These are phyloP conservation scores for Drosophila macrothrix DNA, from an alignment of 2,888 invertebrate species.

Conservation along the genomic window DNA sequence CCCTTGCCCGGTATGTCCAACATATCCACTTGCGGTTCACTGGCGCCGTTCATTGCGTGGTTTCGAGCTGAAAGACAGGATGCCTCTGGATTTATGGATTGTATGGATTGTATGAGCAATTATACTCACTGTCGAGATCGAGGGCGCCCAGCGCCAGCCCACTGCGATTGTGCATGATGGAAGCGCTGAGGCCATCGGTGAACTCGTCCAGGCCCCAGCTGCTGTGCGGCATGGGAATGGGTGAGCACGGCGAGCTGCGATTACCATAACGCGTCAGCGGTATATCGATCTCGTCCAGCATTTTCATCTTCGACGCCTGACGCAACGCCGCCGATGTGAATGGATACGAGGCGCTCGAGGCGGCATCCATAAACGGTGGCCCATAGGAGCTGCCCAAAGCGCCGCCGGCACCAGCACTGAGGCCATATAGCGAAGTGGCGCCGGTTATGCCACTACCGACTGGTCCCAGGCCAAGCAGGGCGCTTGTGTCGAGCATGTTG, in stretches of 20 bases:
- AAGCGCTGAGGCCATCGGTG: conserved; percentile 87
- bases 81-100: background rate
- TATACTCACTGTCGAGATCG: conserved; percentile 84
- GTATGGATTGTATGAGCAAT: too few relatives aligned
- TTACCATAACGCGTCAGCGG: conserved; percentile 88
- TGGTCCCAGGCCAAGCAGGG: conserved; percentile 71
- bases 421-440: conserved; percentile 79
- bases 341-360: conserved; percentile 85
- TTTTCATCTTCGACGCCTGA: conserved; percentile 89
- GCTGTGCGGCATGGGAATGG: conserved; percentile 88
- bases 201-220: conserved; percentile 88
- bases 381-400: conserved; percentile 82
- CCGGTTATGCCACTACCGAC: conserved; percentile 75
- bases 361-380: conserved; percentile 82
- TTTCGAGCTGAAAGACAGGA: conserved; percentile 78
- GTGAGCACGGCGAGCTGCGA: conserved; percentile 88
- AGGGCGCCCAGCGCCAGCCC: conserved; percentile 86
- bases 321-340: conserved; percentile 89
- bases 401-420: conserved; percentile 76
- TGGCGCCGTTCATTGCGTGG: conserved; percentile 87
- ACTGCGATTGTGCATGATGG: conserved; percentile 87
- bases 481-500: conserved; percentile 81
- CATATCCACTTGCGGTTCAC: conserved; percentile 94
- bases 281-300: conserved; percentile 90
- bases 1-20: conserved; percentile 97